These are phyloP conservation scores for Petrocephalus schoutedeni DNA, from an alignment of 2,797 vertebrate species.

Conservation along the genomic window DNA sequence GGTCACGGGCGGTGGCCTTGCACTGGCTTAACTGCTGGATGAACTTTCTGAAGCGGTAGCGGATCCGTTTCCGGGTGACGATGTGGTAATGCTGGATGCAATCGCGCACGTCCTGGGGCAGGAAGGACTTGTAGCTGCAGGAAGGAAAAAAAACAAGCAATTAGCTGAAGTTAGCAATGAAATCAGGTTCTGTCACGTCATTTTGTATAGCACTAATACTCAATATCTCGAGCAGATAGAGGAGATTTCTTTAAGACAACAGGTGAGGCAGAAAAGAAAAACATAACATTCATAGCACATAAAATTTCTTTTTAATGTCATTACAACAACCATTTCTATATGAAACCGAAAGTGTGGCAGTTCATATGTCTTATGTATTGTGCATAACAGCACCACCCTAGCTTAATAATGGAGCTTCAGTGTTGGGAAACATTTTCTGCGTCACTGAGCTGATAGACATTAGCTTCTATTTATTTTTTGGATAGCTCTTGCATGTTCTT, in stretches of 20 bases:
- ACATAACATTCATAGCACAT: background rate
- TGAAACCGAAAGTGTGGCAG: background rate
- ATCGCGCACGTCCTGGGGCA: slow-evolving; percentile 76
- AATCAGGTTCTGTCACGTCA: background rate
- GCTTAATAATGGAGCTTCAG: background rate
- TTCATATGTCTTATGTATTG: background rate
- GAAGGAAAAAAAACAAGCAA: background rate
- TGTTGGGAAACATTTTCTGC: background rate
- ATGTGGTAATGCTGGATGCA: slow-evolving; percentile 89
- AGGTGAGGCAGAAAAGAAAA: background rate
- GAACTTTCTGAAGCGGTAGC: slow-evolving; percentile 87
- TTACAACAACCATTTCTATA: background rate
- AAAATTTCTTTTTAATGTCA: background rate
- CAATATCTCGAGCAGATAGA: background rate
- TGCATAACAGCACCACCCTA: background rate
- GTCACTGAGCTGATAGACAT: background rate
- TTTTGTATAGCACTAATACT: background rate
- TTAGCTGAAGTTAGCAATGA: background rate
- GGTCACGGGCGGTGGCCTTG: slow-evolving; percentile 79
- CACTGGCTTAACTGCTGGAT: slow-evolving; percentile 88
- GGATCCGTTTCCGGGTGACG: slow-evolving; percentile 88
- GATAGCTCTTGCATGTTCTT: background rate
- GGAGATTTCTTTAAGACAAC: background rate
- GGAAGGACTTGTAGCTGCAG: slow-evolving; percentile 87
- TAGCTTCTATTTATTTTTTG: background rate